A percentile compares a stretch with the other conserved stretches of the same genome.
Conservation (phyloP, 92 coral and sea anemone species). For the Zoanthus sansibaricus region DNA sequence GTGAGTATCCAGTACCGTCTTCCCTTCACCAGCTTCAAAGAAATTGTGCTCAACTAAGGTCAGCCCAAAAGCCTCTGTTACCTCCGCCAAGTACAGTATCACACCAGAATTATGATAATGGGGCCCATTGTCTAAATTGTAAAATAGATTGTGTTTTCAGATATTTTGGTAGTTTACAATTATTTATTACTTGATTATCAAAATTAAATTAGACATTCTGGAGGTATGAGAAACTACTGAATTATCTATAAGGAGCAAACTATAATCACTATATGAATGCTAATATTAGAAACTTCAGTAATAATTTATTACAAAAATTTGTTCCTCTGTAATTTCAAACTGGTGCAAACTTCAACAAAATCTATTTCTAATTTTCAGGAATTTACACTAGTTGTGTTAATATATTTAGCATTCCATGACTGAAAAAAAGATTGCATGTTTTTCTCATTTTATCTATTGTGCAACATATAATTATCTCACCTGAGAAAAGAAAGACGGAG, state of each 20-base stretch:
- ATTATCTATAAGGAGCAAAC: not conserved
- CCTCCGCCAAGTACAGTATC: slow-evolving; percentile 47
- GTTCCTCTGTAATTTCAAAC: not conserved
- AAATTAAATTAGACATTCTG: not conserved
- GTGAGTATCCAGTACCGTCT: slow-evolving; percentile 48
- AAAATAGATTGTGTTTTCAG: slow-evolving; percentile 1
- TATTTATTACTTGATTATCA: not conserved
- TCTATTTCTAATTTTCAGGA: not conserved
- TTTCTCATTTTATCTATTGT: not conserved
- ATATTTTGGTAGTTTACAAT: not conserved
- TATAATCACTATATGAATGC: not conserved
- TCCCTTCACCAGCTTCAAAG: slow-evolving; percentile 50
- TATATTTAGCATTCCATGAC: not conserved
- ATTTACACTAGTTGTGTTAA: not conserved
- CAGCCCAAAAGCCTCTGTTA: slow-evolving; percentile 23
- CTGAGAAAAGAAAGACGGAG: not conserved
- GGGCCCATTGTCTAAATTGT: slow-evolving; percentile 44
- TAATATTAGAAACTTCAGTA: not conserved
- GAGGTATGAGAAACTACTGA: not conserved
- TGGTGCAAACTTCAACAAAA: not conserved
- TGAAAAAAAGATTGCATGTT: not conserved
- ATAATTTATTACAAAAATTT: not conserved
- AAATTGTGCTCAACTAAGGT: slow-evolving; percentile 33
- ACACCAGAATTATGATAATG: slow-evolving; percentile 54
- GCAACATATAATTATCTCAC: not conserved